phyloP scores from a whole-genome alignment of 2,113 vertebrate genomes.

The Heterotis niloticus region DNA sequence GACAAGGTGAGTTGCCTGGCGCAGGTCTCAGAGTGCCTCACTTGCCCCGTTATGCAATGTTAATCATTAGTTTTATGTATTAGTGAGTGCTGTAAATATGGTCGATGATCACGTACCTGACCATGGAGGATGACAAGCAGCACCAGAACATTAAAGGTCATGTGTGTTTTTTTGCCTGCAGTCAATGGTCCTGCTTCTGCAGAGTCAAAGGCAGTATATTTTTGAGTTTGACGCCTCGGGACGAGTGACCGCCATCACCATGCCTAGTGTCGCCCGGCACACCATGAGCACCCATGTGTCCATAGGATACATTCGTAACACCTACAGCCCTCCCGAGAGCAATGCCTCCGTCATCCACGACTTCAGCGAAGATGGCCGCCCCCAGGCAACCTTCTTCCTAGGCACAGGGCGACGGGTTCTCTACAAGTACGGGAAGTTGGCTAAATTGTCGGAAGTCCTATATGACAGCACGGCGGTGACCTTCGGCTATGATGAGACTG shows the following conservation, averaged over 20 bases:
- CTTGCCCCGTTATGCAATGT: background rate
- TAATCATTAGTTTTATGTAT: background rate
- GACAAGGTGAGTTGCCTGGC: slow-evolving; percentile 68
- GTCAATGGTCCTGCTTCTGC: slow-evolving; percentile 96
- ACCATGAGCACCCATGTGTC: slow-evolving; percentile 96
- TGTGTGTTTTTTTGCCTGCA: slow-evolving; percentile 40
- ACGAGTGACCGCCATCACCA: slow-evolving; percentile 88
- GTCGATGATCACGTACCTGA: background rate
- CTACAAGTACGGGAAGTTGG: slow-evolving; percentile 95
- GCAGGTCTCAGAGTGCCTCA: slow-evolving; percentile 10
- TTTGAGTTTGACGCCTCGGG: slow-evolving; percentile 91
- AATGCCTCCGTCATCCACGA: slow-evolving; percentile 94
- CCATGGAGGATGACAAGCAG: background rate
- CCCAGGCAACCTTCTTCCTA: slow-evolving; percentile 80
- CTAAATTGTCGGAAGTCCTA: slow-evolving; percentile 88
- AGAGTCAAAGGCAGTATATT: slow-evolving; percentile 94
- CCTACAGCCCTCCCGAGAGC: slow-evolving; percentile 93
- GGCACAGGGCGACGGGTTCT: slow-evolving; percentile 93
- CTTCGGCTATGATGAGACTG: slow-evolving; percentile 93
- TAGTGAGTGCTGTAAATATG: background rate
- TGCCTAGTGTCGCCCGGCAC: slow-evolving; percentile 96
- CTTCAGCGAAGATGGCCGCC: slow-evolving; percentile 87
- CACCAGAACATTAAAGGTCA: background rate
- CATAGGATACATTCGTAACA: slow-evolving; percentile 92
- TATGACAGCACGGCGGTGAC: slow-evolving; percentile 93